Evolutionary conservation across 2,888 invertebrate species (phyloP), one percentile per base, ranked within the genome.

Genomic region (Boloria selene): DNA sequence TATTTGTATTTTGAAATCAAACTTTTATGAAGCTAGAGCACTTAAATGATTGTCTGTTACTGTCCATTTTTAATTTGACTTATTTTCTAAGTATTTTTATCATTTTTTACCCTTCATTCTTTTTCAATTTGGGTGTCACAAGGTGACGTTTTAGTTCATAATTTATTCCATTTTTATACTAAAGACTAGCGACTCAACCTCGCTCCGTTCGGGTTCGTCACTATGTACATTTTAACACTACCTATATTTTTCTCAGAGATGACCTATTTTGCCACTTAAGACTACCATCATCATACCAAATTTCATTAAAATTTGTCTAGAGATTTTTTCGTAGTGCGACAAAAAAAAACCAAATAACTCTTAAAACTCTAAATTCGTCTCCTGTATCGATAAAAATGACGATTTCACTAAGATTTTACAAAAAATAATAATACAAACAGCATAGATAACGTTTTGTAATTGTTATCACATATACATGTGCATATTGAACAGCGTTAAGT

Each of bases 11-110:
- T 79, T 77, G 79, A 75, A 83, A 89, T 91, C 87, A 88, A 91
- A 87, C 83, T 90, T 90, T 90, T 84, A 91, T 88, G 83, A 85
- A 67, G 79, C 77, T 78, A 76, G 80, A 78, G 75, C 76, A 79
- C 75, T 77, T 79, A 67, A 74, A 77, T 80, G 79, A 82, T 80
- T 74, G 72, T 74, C 60, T 56, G 42, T 73, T 75, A 73, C 78
- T 81, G 78, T 80, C 79, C 77, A 77, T 78, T 71, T 71, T 76
- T 77, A 78, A 78, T 78, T 78, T 75, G 78, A 72, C 73, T 70
- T 68, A 67, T 72, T 67, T 75, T 76, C 77, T 51, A 61, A 55
- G 49, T 61, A 45, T 53, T 42, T 61, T 58, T 55, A 69, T 50
- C n/a, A n/a, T 69, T 66, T 69, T 65, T 50, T 62, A 60, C n/a